phyloP scores from a whole-genome alignment of 2,113 vertebrate genomes.

The Anoura caudifer region DNA sequence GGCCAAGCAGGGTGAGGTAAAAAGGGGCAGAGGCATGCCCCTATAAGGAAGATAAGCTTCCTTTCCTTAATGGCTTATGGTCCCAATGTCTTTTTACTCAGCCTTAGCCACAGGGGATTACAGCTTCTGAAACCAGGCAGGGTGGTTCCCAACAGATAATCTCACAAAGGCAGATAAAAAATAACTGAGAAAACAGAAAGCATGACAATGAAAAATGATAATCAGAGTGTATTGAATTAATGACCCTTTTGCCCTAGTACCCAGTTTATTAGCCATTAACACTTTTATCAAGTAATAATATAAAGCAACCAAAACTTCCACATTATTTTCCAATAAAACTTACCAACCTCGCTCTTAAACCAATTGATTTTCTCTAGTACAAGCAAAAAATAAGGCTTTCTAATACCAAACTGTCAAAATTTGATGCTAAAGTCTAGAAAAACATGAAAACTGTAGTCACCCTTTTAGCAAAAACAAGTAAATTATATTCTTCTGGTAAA shows the following conservation, averaged over 20 bases:
- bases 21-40: no score
- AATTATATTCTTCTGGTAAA: neutral
- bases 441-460: neutral
- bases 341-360: neutral
- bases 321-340: slow-evolving; percentile 4
- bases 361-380: neutral
- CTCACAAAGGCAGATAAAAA: neutral
- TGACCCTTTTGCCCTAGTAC: neutral
- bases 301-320: neutral
- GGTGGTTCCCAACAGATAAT: neutral
- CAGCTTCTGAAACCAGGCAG: no score
- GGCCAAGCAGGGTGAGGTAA: no score
- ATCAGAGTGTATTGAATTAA: neutral
- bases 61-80: no score
- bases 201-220: neutral
- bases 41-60: no score
- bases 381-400: neutral
- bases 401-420: neutral
- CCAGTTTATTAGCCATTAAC: neutral
- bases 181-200: neutral
- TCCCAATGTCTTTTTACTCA: no score
- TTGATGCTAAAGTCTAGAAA: neutral
- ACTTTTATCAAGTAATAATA: slow-evolving; percentile 7
- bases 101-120: no score
- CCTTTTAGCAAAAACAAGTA: neutral